Percentiles rank a stretch among this genome's conserved stretches.
Evolutionary conservation across 1,140 invertebrate genomes (phyloP).

Genomic region (Leguminivora glycinivorella): DNA sequence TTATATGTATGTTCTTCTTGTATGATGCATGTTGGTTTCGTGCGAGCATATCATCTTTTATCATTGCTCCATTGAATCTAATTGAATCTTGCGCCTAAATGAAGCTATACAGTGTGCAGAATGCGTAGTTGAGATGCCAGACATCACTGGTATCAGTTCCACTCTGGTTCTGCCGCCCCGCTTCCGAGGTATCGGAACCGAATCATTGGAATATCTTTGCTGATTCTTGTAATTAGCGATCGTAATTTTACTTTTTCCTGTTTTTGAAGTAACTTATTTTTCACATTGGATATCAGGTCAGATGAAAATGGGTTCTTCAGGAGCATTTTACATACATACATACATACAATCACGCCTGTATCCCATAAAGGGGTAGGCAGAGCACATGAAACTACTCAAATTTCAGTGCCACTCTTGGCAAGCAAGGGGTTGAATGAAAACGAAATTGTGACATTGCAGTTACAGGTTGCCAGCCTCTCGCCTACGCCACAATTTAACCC

Average conservation of each 20-base stretch:
- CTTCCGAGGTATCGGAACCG: constrained; percentile 40
- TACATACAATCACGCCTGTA: no score
- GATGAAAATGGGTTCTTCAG: background rate
- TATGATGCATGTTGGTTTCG: background rate
- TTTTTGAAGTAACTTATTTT: background rate
- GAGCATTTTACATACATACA: background rate
- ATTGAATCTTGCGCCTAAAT: constrained; percentile 14
- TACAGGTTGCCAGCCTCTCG: no score
- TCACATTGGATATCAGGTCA: background rate
- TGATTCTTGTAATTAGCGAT: background rate
- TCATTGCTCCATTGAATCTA: constrained; percentile 1
- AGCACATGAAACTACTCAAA: no score
- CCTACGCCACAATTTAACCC: no score
- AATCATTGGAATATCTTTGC: constrained; percentile 43
- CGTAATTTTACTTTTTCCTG: background rate
- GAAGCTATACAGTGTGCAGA: constrained; percentile 17
- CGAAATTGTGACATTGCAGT: no score
- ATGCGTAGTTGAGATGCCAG: constrained; percentile 22
- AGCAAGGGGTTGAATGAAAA: no score
- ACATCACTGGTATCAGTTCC: constrained; percentile 38
- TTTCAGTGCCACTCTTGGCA: no score
- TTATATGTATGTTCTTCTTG: no score
- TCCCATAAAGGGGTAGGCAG: no score
- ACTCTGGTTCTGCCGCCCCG: constrained; percentile 53
- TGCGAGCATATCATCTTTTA: background rate